Conservation (phyloP, 1,140 invertebrate species). For the Drosophila quadrilineata region DNA sequence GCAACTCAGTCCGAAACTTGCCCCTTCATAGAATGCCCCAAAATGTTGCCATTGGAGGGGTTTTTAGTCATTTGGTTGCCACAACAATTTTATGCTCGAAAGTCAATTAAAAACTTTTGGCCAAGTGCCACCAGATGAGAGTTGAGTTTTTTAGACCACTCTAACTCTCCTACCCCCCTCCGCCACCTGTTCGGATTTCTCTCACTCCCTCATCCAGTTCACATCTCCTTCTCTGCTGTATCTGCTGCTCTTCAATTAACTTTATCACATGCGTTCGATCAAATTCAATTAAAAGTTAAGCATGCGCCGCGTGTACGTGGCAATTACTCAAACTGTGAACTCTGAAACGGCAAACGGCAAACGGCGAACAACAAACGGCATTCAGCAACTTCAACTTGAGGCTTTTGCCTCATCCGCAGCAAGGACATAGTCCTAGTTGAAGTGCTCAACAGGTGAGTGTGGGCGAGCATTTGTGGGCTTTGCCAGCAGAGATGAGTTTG, state of each 20-base stretch:
- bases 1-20: background rate
- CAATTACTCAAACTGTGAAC: slow-evolving; percentile 54
- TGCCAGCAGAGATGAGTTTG: too few relatives aligned
- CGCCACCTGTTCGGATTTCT: too few relatives aligned
- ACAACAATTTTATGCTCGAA: slow-evolving; percentile 41
- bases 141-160: slow-evolving; percentile 1
- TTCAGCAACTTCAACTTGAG: too few relatives aligned
- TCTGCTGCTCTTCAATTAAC: slow-evolving; percentile 57
- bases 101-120: slow-evolving; percentile 75
- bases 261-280: slow-evolving; percentile 76
- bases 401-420: background rate
- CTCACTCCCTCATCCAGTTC: background rate
- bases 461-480: too few relatives aligned
- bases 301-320: slow-evolving; percentile 51
- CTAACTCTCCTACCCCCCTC: background rate
- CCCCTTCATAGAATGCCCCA: too few relatives aligned
- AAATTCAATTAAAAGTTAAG: slow-evolving; percentile 79
- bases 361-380: background rate
- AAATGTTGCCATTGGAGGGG: background rate
- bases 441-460: slow-evolving; percentile 7
- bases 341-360: background rate
- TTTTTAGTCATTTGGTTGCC: slow-evolving; percentile 15
- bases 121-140: slow-evolving; percentile 40
- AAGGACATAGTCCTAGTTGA: background rate
- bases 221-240: background rate